Base-by-base conservation (phyloP, 2,113 vertebrate species). In the Leucopsar rothschildi region DNA sequence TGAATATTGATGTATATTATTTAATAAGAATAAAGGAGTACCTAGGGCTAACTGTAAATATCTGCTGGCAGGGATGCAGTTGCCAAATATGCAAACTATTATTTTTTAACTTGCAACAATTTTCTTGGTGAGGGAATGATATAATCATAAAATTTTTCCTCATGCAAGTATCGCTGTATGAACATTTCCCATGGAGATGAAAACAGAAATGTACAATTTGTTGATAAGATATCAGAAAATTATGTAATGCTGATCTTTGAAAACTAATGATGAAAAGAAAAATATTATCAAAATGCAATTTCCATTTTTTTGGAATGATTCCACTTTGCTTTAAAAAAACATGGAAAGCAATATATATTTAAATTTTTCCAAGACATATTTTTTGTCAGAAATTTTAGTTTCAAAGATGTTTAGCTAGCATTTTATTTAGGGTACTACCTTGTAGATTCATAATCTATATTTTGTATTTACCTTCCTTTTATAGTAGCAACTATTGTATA, bases 141-240 rank as follows among this genome's bases (percentile, higher is more conserved):
- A 18, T 23, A 63, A 29, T 56, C 31, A 55, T 19, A 82, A 6
- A 35, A 2, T 18, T 60, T 92, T 86, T 42, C 4, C 14, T 50
- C 31, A 14, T 37, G 21, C 0, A 23, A 3, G 3, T n/a, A 77
- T 28, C 10, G 0, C 5, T 68, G 12, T 39, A 49, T 50, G 49
- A 63, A 52, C 11, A 52, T 35, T 72, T 77, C 15, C 35, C 2
- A 0, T 27, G 40, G 49, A 72, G 22, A 55, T 12, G 7, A 55
- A 69, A 45, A 18, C 49, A 28, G 7, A 69, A 77, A 77, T 10
- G 5, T 44, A 76, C 3, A 20, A 56, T 70, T 35, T 80, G 6
- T 29, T 83, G 56, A 66, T 12, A 93, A 31, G 22, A 24, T 76
- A 76, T 45, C n/a, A 59, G 40, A 59, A 86, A 86, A 57, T n/a